phyloP scores from a whole-genome alignment of 2,888 invertebrate species.

The Masnerella sp. region DNA sequence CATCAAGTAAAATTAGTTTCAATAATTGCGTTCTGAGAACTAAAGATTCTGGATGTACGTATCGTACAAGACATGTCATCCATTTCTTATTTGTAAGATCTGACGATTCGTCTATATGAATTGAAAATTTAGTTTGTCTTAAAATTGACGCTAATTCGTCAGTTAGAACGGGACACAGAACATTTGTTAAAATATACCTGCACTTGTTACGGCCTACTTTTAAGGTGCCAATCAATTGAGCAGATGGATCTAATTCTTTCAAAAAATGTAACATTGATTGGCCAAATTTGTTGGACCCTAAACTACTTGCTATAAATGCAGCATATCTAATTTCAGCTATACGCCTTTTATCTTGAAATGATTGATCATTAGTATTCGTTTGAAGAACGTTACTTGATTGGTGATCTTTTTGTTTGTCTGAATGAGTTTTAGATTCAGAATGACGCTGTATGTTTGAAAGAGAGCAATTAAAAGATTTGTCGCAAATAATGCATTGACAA shows the following conservation, averaged over 20 bases:
- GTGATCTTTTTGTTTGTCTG: neutral
- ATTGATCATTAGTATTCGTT: neutral
- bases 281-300: neutral
- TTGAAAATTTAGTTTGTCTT: neutral
- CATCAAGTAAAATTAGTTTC: conserved; percentile 1
- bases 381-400: neutral
- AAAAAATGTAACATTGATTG: neutral
- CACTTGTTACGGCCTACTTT: conserved; percentile 4
- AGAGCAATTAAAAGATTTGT: neutral
- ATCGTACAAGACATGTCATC: conserved; percentile 1
- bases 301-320: neutral
- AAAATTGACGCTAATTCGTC: neutral
- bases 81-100: neutral
- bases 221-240: neutral
- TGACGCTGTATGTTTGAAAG: conserved; percentile 8
- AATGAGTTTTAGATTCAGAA: neutral
- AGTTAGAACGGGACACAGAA: neutral
- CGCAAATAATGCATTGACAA: conserved; percentile 1
- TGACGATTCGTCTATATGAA: neutral
- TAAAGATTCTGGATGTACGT: neutral
- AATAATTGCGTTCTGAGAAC: neutral
- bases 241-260: neutral
- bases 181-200: neutral
- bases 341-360: neutral
- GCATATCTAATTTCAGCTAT: conserved; percentile 6